phyloP scores from a whole-genome alignment of 2,797 vertebrate species.

The Tragelaphus eurycerus region DNA sequence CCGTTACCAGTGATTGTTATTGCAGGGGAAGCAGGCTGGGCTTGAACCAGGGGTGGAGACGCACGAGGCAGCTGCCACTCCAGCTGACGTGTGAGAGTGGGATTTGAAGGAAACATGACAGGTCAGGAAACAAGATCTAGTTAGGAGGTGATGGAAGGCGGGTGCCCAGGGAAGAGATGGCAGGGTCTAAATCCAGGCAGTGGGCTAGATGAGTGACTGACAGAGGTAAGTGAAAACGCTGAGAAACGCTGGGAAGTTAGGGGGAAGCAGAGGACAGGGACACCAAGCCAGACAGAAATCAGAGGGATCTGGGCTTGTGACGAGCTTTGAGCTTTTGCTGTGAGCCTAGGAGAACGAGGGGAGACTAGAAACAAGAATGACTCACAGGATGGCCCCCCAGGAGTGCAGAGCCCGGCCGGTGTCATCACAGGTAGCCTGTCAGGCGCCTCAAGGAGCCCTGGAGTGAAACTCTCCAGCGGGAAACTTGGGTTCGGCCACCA shows the following conservation, averaged over 20 bases:
- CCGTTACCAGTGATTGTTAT: not conserved
- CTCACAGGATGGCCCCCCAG: accelerated
- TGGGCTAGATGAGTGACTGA: not conserved
- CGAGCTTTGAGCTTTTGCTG: accelerated
- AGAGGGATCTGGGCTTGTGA: not conserved
- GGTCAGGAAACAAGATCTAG: not conserved
- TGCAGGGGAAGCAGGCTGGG: not conserved
- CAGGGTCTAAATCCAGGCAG: not conserved
- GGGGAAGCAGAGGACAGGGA: too few species aligned
- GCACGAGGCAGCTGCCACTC: accelerated
- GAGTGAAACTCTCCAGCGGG: accelerated
- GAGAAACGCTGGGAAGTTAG: not conserved
- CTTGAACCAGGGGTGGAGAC: not conserved
- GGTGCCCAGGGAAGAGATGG: not conserved
- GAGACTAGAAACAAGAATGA: too few species aligned
- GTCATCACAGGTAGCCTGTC: accelerated
- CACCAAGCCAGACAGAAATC: not conserved
- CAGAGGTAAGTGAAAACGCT: not conserved
- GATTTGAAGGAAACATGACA: not conserved
- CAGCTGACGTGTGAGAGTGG: not conserved
- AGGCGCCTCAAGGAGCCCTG: not conserved
- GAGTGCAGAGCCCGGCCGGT: accelerated
- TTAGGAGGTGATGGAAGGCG: not conserved
- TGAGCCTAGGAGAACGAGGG: not conserved
- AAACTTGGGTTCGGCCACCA: not conserved